phyloP scores from a whole-genome alignment of 2,113 vertebrate genomes.

The Sebastes fasciatus region DNA sequence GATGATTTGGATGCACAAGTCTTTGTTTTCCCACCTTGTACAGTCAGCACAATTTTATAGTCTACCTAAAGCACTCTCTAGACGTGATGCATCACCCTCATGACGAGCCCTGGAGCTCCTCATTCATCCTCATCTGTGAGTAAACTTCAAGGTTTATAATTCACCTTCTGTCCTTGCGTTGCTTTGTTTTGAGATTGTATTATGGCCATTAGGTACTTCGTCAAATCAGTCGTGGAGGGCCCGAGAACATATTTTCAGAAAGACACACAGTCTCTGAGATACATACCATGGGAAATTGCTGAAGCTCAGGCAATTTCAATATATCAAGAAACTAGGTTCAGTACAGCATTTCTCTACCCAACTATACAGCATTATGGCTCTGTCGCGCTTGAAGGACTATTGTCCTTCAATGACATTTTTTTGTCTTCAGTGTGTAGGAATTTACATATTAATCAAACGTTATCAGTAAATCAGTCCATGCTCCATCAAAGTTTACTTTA shows the following conservation, averaged over 20 bases:
- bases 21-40: slow-evolving; percentile 36
- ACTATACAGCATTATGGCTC: neutral
- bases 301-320: slow-evolving; percentile 50
- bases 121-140: slow-evolving; percentile 44
- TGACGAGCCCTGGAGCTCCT: slow-evolving; percentile 3
- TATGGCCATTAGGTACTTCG: slow-evolving; percentile 2
- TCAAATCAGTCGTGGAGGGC: slow-evolving; percentile 23
- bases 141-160: slow-evolving; percentile 47
- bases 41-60: slow-evolving; percentile 46
- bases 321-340: slow-evolving; percentile 26
- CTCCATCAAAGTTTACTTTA: neutral
- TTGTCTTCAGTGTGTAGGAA: neutral
- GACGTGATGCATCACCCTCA: slow-evolving; percentile 42
- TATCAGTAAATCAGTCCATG: neutral
- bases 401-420: neutral
- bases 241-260: slow-evolving; percentile 37
- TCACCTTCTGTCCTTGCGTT: slow-evolving; percentile 38
- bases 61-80: slow-evolving; percentile 23
- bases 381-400: neutral
- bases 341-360: slow-evolving; percentile 10
- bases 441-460: neutral
- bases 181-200: slow-evolving; percentile 21
- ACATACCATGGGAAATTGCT: slow-evolving; percentile 32
- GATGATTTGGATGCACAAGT: slow-evolving; percentile 14
- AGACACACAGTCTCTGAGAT: slow-evolving; percentile 19